Base-by-base conservation (phyloP, 2,888 invertebrate genomes). In the Macrosiphum euphorbiae region DNA sequence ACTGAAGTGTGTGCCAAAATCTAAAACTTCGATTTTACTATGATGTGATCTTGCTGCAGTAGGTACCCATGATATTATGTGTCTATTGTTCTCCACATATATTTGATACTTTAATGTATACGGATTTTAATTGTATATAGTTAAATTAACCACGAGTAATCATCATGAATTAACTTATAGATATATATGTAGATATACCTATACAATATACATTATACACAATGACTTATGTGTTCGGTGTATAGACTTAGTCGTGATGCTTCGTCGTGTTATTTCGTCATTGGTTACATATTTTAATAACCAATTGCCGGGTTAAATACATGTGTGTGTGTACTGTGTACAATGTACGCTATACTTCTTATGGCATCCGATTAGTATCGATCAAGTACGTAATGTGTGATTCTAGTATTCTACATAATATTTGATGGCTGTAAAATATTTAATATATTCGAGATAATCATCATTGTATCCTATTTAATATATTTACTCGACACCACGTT, bases 191-290 rank as follows among this genome's bases (percentile, higher is more conserved):
- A 44, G 44, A 7, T 44, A 44, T 44, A 61, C 16, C 4, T 4
- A 61, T 61, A 50, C 13, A 52, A 67, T 67, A 13, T 78, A 20
- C 2, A 78, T 20, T 5, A 20, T 78, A 78, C 20, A 35, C 24
- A 78, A 78, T 67, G n/a, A 35, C n/a, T 0, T 78, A 41, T 35
- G 35, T 78, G 35, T 8, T 20, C n/a, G n/a, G 44, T 47, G 86
- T 86, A 52, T 52, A 13, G n/a, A 16, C 16, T 28, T 47, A 28
- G 7, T 85, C 85, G 44, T 88, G 20, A 44, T 47, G 44, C 61
- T 44, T 58, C 20, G 47, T n/a, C n/a, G 47, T n/a, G 47, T 91
- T 55, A 26, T 91, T 91, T 91, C 91, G 16, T 52, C 91, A 91
- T 8, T 24, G 8, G 84, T 52, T 41, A 41, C 24, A 84, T 84